Percentiles rank a stretch among this genome's conserved stretches.
Conservation (phyloP, 2,888 invertebrate genomes). For the Caenorhabditis sulstoni region DNA sequence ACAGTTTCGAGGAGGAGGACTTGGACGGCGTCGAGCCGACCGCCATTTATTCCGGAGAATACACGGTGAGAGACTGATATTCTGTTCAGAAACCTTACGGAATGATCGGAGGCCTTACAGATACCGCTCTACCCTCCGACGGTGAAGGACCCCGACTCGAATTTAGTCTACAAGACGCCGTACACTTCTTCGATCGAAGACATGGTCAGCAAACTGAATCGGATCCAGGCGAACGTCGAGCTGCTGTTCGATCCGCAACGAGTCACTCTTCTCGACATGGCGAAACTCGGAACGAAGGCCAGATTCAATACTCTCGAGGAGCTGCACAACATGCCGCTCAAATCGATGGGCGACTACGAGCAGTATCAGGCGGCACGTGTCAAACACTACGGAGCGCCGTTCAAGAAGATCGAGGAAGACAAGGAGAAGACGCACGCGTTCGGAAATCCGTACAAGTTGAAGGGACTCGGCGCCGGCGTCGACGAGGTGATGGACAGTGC, state of each 20-base stretch:
- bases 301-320: conserved; percentile 84
- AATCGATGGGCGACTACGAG: conserved; percentile 99
- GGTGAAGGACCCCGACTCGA: conserved; percentile 39
- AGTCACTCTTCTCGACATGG: conserved; percentile 49
- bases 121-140: conserved; percentile 40
- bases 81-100: background rate
- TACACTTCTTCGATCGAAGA: conserved; percentile 29
- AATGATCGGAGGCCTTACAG: too few relatives aligned
- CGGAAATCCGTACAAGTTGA: conserved; percentile 99
- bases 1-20: conserved; percentile 13
- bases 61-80: conserved; percentile 8
- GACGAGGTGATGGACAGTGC: conserved; percentile 72
- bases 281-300: conserved; percentile 23
- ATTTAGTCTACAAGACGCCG: conserved; percentile 44
- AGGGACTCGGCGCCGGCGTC: conserved; percentile 84
- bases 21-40: conserved; percentile 11
- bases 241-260: conserved; percentile 49
- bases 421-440: conserved; percentile 92
- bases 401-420: conserved; percentile 52
- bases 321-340: conserved; percentile 94
- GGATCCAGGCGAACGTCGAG: conserved; percentile 91
- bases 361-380: conserved; percentile 89
- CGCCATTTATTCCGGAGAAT: conserved; percentile 39
- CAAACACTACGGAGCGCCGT: conserved; percentile 35
- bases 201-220: conserved; percentile 39